Base-by-base conservation (phyloP, 2,113 vertebrate species). In the Centropus unirufus region DNA sequence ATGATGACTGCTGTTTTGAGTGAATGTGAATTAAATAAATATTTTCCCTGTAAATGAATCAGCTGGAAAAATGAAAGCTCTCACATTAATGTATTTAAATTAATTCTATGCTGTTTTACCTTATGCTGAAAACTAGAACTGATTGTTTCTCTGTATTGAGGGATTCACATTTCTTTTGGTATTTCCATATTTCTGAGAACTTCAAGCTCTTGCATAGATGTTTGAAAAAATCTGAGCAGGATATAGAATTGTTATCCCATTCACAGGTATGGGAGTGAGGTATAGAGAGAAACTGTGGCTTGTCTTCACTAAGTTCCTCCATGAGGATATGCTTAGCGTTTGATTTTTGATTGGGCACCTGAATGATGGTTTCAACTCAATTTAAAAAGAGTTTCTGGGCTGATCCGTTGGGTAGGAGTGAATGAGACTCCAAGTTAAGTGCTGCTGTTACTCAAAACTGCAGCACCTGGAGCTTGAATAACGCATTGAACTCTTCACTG, bases 271-370 rank as follows among this genome's bases (percentile, higher is more conserved):
- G 68, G 40, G 32, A 32, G 49, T 57, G 75, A 80, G 24, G 22
- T 49, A 21, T 3, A 61, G 30, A 78, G 24, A 70, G 34, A 93
- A 90, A 47, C 34, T 22, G 47, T 82, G 95, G 77, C 57, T 95
- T 97, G 89, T 94, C 91, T 96, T 96, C 89, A 87, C 89, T 36
- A 57, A 44, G 30, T 5, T 69, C n/a, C 39, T 26, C 6, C 61
- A 8, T 2, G 19, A 82, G 12, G 9, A 7, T 62, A 13, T 29
- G n/a, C 17, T 26, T 77, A n/a, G 42, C 18, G 12, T 17, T 36
- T 26, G 9, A 12, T 51, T 63, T 70, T 32, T 5, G 7, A 84
- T 24, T 57, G 20, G 64, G 7, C 32, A 40, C 14, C 32, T 58
- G 34, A 32, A 54, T 27, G 27, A 21, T 34, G 46, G 1, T 39